phyloP scores from a whole-genome alignment of 2,888 invertebrate species.

The Thereva nobilitata region DNA sequence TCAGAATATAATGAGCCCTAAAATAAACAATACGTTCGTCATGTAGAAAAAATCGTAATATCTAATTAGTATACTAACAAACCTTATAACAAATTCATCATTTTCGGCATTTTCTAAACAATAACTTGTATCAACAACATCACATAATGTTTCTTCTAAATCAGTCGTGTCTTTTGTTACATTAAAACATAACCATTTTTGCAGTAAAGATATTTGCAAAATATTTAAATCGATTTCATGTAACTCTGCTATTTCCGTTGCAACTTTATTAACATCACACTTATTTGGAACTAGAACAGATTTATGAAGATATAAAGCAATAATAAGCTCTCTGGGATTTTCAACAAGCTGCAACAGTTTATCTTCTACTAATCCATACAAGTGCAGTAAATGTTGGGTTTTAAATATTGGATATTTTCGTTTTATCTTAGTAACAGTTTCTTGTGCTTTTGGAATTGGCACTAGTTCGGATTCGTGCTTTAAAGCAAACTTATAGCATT shows the following conservation, averaged over 20 bases:
- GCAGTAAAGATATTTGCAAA: constrained; percentile 53
- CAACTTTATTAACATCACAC: constrained; percentile 54
- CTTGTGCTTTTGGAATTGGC: constrained; percentile 44
- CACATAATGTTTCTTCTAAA: constrained; percentile 56
- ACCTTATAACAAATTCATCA: constrained; percentile 53
- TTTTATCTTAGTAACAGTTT: constrained; percentile 53
- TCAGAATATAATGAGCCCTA: constrained; percentile 56
- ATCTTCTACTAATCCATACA: constrained; percentile 54
- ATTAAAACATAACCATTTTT: constrained; percentile 54
- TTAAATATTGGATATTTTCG: constrained; percentile 56
- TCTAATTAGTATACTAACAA: neutral
- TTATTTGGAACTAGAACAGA: constrained; percentile 52
- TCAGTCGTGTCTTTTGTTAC: constrained; percentile 47
- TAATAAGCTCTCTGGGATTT: constrained; percentile 53
- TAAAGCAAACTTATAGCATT: constrained; percentile 55
- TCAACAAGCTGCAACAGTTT: constrained; percentile 53
- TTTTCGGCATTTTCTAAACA: constrained; percentile 43
- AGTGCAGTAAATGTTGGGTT: constrained; percentile 55
- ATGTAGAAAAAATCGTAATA: neutral
- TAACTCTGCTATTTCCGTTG: constrained; percentile 52
- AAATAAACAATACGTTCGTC: constrained; percentile 12
- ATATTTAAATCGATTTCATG: constrained; percentile 50
- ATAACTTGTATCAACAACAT: constrained; percentile 46
- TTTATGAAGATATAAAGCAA: constrained; percentile 53
- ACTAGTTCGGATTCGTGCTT: constrained; percentile 47